These are phyloP conservation scores for Gryllus longicercus DNA, from an alignment of 2,888 invertebrate genomes.

Conservation along the genomic window DNA sequence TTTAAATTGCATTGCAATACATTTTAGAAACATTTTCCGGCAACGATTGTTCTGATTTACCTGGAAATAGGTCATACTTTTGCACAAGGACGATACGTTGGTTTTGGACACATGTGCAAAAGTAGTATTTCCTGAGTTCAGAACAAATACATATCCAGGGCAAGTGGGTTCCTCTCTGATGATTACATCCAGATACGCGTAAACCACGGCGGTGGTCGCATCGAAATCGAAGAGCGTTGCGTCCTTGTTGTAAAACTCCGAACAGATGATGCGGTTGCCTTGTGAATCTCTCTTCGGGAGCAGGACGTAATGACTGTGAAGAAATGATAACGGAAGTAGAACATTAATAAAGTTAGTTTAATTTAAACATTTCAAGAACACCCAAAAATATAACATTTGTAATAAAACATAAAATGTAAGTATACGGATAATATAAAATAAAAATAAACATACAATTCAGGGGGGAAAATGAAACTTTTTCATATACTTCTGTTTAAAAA, in stretches of 20 bases:
- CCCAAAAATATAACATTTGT: no score
- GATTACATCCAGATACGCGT: neutral
- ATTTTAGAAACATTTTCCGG: no score
- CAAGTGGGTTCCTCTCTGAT: neutral
- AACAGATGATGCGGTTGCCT: neutral
- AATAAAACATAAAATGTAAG: no score
- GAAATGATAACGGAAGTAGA: no score
- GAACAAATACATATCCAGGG: neutral
- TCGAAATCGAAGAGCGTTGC: neutral
- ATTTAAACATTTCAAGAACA: no score
- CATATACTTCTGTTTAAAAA: no score
- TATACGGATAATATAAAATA: no score
- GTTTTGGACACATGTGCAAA: neutral
- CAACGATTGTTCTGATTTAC: neutral
- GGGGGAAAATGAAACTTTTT: no score
- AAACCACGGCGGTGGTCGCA: neutral
- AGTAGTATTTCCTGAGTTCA: neutral
- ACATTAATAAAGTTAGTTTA: no score
- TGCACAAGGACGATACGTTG: neutral
- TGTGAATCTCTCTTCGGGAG: neutral
- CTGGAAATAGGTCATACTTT: neutral
- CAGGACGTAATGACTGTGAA: neutral
- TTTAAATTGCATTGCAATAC: no score
- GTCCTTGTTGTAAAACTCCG: neutral
- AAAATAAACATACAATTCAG: no score